A percentile compares a stretch with the other conserved stretches of the same genome.
Evolutionary conservation across 2,888 invertebrate species (phyloP).

Genomic region (Meliscaeva auricollis): DNA sequence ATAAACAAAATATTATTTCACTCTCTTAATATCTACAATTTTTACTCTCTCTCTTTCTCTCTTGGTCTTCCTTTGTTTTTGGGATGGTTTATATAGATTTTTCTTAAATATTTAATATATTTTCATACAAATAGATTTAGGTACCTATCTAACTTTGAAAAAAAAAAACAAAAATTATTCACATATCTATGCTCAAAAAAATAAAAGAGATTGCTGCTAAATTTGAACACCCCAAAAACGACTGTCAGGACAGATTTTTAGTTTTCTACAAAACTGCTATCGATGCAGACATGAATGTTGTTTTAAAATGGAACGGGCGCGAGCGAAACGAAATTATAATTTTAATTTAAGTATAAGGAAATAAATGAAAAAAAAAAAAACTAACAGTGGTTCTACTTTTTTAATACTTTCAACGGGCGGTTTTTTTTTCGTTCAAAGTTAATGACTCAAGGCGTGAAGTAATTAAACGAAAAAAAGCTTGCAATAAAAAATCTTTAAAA

Average conservation of each 20-base stretch:
- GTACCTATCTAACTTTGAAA: conserved; percentile 23
- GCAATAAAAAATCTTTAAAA: neutral
- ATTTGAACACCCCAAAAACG: conserved; percentile 61
- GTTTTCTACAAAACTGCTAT: conserved; percentile 70
- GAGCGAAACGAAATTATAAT: conserved; percentile 58
- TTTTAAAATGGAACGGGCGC: conserved; percentile 68
- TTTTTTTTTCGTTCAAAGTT: conserved; percentile 18
- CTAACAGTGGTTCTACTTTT: too few species aligned
- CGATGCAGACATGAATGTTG: conserved; percentile 74
- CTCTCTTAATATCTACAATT: neutral
- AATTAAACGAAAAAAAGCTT: conserved; percentile 1
- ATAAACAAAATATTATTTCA: conserved; percentile 32
- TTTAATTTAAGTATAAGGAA: conserved; percentile 42
- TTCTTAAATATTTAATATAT: conserved; percentile 29
- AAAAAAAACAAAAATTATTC: conserved; percentile 8
- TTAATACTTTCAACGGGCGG: conserved; percentile 35
- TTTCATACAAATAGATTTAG: conserved; percentile 1
- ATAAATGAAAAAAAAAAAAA: conserved; percentile 15
- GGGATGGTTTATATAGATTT: conserved; percentile 18
- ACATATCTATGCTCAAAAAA: conserved; percentile 21
- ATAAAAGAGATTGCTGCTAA: conserved; percentile 55
- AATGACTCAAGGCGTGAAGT: conserved; percentile 8
- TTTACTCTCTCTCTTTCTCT: conserved; percentile 18
- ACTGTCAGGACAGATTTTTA: conserved; percentile 51
- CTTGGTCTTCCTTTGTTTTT: conserved; percentile 25